A percentile compares a stretch with the other conserved stretches of the same genome.
Conservation (phyloP, 1,140 invertebrate species). For the Tetramorium parvispinum region DNA sequence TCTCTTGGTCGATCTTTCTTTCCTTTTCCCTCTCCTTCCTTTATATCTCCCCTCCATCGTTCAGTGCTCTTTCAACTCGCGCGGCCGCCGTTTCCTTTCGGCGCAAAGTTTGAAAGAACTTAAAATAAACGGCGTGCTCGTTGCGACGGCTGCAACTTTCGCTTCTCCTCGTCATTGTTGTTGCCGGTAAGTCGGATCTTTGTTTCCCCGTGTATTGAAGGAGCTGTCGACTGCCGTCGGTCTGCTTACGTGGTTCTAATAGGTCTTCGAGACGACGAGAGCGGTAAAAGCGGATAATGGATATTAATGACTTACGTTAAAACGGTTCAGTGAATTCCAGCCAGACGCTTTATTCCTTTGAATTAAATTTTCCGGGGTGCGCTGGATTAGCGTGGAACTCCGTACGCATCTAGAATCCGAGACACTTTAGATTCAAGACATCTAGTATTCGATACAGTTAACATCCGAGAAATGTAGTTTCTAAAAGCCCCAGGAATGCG, state of each 20-base stretch:
- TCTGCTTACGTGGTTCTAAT: conserved; percentile 35
- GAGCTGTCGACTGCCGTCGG: not conserved
- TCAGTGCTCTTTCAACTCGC: conserved; percentile 29
- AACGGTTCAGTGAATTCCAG: not conserved
- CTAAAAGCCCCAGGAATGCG: not conserved
- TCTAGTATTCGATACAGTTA: conserved; percentile 25
- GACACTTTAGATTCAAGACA: conserved; percentile 6
- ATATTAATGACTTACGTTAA: conserved; percentile 26
- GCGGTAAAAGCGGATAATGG: not conserved
- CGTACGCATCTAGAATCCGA: not conserved
- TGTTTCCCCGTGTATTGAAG: conserved; percentile 16
- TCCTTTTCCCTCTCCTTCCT: conserved; percentile 53
- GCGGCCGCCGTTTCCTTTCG: conserved; percentile 52
- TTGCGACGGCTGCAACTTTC: conserved; percentile 57
- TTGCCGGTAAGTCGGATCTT: conserved; percentile 64
- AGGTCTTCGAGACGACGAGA: conserved; percentile 1
- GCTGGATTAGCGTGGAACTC: not conserved
- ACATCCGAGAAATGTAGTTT: conserved; percentile 9
- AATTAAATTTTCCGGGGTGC: not conserved
- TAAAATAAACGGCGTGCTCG: conserved; percentile 80
- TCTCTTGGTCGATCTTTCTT: conserved; percentile 1
- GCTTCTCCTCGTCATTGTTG: conserved; percentile 62
- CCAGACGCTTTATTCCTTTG: not conserved
- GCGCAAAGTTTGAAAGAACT: conserved; percentile 81
- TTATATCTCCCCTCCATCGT: conserved; percentile 25